Evolutionary conservation across 2,888 invertebrate genomes (phyloP).

Genomic region (Cactoblastis cactorum): DNA sequence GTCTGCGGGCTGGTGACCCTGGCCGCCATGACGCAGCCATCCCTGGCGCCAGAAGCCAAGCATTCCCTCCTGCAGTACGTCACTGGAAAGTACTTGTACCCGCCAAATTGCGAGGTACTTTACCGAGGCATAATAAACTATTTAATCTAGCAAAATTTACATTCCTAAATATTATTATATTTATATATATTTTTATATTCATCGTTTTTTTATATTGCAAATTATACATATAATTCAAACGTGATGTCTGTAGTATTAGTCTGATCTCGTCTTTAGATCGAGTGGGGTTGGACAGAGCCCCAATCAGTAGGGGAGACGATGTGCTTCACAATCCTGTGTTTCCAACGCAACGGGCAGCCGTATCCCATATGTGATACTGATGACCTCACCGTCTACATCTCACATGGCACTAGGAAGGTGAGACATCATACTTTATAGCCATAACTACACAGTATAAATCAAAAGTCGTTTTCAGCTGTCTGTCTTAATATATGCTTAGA

Average conservation of each 20-base stretch:
- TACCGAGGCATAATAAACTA: too few relatives aligned
- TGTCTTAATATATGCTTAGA: too few relatives aligned
- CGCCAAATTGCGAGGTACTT: constrained; percentile 90
- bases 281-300: constrained; percentile 95
- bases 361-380: constrained; percentile 97
- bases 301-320: constrained; percentile 93
- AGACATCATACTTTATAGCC: background rate
- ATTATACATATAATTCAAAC: too few relatives aligned
- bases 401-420: constrained; percentile 90
- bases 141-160: too few relatives aligned
- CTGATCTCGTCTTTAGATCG: constrained; percentile 66
- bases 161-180: too few relatives aligned
- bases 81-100: constrained; percentile 93
- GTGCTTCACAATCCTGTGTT: constrained; percentile 94
- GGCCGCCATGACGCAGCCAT: constrained; percentile 94
- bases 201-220: too few relatives aligned
- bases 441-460: background rate
- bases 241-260: background rate
- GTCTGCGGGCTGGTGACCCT: constrained; percentile 93
- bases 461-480: too few relatives aligned
- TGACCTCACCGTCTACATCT: constrained; percentile 91
- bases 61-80: constrained; percentile 94
- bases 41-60: constrained; percentile 93
- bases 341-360: constrained; percentile 94
- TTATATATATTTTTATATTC: too few relatives aligned